phyloP scores from a whole-genome alignment of 2,797 vertebrate genomes.

The Parauchenoglanis punctatus region DNA sequence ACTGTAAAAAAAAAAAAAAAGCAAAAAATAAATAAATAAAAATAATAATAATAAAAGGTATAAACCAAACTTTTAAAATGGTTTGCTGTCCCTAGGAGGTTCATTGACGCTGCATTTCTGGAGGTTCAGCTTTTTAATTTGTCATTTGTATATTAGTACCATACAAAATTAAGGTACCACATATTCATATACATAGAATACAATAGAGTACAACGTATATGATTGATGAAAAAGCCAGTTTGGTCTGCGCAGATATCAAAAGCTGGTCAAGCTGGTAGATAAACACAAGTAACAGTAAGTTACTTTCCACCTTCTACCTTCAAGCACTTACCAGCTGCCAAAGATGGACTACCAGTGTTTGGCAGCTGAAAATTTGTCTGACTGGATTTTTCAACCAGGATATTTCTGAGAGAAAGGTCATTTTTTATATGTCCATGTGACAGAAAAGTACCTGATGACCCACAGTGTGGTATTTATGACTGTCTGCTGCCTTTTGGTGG shows the following conservation, averaged over 20 bases:
- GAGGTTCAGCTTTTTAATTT: background rate
- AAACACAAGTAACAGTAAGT: background rate
- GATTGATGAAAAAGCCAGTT: background rate
- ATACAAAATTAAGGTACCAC: background rate
- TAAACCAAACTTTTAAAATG: background rate
- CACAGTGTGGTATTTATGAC: slow-evolving; percentile 64
- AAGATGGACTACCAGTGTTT: background rate
- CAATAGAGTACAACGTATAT: background rate
- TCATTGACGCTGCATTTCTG: background rate
- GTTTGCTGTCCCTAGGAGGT: background rate
- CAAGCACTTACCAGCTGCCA: background rate
- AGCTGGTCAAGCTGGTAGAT: background rate
- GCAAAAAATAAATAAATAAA: background rate
- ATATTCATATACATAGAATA: background rate
- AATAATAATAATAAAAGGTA: background rate
- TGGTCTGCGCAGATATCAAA: background rate
- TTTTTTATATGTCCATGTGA: background rate
- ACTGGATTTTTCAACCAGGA: background rate
- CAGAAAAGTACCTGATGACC: slow-evolving; percentile 64
- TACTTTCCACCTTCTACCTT: background rate
- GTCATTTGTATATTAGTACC: background rate
- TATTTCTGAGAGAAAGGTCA: background rate
- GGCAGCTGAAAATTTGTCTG: background rate
- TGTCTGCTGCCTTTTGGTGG: slow-evolving; percentile 71
- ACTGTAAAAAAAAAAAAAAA: background rate